Conservation (phyloP, 2,113 vertebrate species). For the Crotalus horridus region DNA sequence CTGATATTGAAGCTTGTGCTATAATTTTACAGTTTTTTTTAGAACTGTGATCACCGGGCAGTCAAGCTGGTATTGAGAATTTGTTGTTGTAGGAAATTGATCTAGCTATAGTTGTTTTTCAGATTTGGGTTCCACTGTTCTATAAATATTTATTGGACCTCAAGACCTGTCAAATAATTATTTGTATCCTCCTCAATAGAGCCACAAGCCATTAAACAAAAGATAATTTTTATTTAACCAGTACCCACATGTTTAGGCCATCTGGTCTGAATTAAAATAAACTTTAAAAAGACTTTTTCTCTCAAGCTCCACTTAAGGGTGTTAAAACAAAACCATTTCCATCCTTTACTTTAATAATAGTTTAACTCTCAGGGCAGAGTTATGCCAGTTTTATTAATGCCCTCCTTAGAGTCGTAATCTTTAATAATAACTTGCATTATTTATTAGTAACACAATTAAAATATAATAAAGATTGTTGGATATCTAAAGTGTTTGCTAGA, state of each 20-base stretch:
- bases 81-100: not conserved
- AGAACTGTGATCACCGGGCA: not conserved
- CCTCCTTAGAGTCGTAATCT: not conserved
- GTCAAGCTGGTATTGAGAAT: not conserved
- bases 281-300: not conserved
- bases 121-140: not conserved
- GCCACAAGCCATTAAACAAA: not conserved
- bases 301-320: not conserved
- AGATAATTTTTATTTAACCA: not conserved
- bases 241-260: not conserved
- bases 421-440: not conserved
- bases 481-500: not conserved
- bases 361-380: not conserved
- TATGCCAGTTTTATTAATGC: not conserved
- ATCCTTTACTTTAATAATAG: not conserved
- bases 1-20: not conserved
- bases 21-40: not conserved
- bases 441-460: not conserved
- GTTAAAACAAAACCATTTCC: not conserved
- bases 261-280: not conserved
- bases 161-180: not conserved
- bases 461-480: not conserved
- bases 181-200: not conserved
- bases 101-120: not conserved
- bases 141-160: not conserved